These are phyloP conservation scores for Oreortyx pictus DNA, from an alignment of 2,797 vertebrate genomes.

Conservation along the genomic window DNA sequence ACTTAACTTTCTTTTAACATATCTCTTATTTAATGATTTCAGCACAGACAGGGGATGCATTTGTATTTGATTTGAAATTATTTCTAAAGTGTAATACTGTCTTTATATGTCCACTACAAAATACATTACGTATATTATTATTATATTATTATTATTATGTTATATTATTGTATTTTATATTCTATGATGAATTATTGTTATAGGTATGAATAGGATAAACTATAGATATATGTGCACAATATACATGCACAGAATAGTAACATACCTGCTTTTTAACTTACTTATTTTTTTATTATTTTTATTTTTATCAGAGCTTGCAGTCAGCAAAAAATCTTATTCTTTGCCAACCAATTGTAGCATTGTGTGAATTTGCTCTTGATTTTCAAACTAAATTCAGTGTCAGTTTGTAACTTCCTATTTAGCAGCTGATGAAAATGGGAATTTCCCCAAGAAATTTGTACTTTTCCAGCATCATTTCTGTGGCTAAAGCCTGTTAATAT, in stretches of 20 bases:
- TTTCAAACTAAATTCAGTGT: slow-evolving; percentile 41
- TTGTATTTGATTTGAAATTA: not conserved
- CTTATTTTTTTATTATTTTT: not conserved
- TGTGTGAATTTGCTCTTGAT: slow-evolving; percentile 17
- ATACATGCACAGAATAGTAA: not conserved
- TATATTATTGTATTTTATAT: too few relatives aligned
- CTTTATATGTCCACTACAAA: not conserved
- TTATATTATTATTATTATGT: too few relatives aligned
- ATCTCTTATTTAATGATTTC: not conserved
- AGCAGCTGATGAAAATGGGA: slow-evolving; percentile 13
- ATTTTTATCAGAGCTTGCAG: not conserved
- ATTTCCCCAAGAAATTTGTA: not conserved
- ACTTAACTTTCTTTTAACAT: not conserved
- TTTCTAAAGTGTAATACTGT: not conserved
- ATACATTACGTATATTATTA: not conserved
- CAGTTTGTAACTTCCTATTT: slow-evolving; percentile 34
- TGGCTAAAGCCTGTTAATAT: slow-evolving; percentile 22
- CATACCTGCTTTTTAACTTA: not conserved
- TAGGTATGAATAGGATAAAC: not conserved
- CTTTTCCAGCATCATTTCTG: not conserved
- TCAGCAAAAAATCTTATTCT: not conserved
- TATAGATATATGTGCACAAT: not conserved
- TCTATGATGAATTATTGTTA: not conserved
- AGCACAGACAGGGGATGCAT: not conserved
- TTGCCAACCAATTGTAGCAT: not conserved